Evolutionary conservation across 2,113 vertebrate species (phyloP).

Genomic region (Petaurus breviceps): DNA sequence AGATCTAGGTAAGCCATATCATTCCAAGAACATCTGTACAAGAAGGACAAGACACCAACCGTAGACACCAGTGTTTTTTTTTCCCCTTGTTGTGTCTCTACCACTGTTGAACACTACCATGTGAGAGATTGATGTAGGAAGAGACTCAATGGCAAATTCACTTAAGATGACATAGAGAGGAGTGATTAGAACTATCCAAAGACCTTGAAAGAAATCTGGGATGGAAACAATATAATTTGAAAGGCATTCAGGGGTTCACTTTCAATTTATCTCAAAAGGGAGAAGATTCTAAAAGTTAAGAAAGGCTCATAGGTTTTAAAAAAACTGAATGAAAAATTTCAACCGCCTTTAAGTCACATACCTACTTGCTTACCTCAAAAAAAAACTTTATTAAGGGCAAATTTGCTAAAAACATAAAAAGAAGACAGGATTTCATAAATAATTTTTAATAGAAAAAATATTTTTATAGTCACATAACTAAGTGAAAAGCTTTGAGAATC

Average conservation of each 20-base stretch:
- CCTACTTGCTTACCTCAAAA: not conserved
- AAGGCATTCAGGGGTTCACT: not conserved
- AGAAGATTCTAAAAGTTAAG: not conserved
- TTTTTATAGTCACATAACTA: not conserved
- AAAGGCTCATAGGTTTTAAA: not conserved
- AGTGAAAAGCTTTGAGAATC: not conserved
- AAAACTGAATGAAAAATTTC: not conserved
- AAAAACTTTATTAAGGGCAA: not conserved
- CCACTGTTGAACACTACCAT: no score
- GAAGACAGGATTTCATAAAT: not conserved
- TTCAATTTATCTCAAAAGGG: not conserved
- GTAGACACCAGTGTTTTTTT: not conserved
- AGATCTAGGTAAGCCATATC: not conserved
- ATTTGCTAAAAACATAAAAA: no score
- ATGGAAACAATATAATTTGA: not conserved
- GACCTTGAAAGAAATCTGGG: not conserved
- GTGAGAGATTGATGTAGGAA: not conserved
- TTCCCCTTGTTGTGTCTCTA: not conserved
- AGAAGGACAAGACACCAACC: not conserved
- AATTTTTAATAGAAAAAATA: not conserved
- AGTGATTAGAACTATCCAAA: not conserved
- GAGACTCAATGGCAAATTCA: not conserved
- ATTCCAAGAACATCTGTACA: not conserved
- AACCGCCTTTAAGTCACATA: not conserved
- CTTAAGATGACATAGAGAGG: not conserved